Evolutionary conservation across 2,113 vertebrate species (phyloP).

Genomic region (Pelecanus crispus): DNA sequence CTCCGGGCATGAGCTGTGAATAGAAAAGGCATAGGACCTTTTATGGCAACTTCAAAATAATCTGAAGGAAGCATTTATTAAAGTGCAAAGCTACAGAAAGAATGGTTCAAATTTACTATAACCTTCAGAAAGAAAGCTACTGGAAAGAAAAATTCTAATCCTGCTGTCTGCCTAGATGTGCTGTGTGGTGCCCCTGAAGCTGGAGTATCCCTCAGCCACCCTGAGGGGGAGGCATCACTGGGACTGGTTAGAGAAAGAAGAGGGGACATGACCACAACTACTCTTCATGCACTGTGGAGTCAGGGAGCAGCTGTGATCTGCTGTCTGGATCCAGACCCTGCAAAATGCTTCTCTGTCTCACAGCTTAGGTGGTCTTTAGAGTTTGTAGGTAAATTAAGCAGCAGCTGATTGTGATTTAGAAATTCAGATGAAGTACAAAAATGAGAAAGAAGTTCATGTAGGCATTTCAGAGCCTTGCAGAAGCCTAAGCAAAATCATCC

Average conservation of each 20-base stretch:
- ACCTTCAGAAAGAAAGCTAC: neutral
- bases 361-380: neutral
- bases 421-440: neutral
- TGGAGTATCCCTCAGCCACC: neutral
- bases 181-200: neutral
- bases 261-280: neutral
- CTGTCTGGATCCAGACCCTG: neutral
- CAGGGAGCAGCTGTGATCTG: neutral
- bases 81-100: neutral
- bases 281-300: neutral
- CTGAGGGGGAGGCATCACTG: neutral
- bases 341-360: neutral
- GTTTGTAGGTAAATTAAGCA: neutral
- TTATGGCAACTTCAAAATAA: neutral
- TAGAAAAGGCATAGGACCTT: neutral
- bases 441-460: neutral
- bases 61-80: neutral
- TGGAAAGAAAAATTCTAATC: neutral
- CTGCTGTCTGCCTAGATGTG: neutral
- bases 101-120: neutral
- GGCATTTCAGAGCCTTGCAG: neutral
- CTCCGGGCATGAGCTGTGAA: neutral
- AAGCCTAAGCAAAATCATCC: neutral
- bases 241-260: neutral
- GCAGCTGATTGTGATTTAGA: neutral